Base-by-base conservation (phyloP, 1,140 invertebrate genomes). In the Lerema accius region DNA sequence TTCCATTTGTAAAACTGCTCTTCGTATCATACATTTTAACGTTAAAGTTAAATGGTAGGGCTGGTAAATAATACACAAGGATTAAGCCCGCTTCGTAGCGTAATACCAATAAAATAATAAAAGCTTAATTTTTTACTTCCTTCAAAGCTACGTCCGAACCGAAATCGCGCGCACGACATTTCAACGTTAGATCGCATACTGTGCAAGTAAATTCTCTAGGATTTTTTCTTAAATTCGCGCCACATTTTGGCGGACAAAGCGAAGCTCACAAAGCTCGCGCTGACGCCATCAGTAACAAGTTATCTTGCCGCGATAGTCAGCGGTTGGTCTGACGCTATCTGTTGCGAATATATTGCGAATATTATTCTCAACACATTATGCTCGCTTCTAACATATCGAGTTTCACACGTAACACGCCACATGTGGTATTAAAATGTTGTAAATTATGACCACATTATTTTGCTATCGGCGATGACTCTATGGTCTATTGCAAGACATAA, bases 301-400 rank as follows among this genome's bases (percentile, higher is more conserved):
- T 70, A 78, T 78, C 76, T 79, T 63, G 71, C 65, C 64, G 63
- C 73, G 71, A 73, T 77, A 78, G 73, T 71, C 73, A 71, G 65
- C 69, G 65, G 42, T 26, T 37, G 40, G 45, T 35, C 62, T 68
- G 71, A 72, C 76, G 63, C 46, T 82, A 82, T 82, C 78, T 75
- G 46, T 45, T 45, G 62, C 49, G 58, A 76, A 79, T 77, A 78
- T 74, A 79, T 73, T 66, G 74, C 67, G 74, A 73, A 70, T 74
- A 78, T 77, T 72, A 78, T 74, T 74, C 67, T 45, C 59, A 58
- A 40, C 60, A 61, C 62, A 55, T 46, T 69, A 60, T 60, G 58
- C 69, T 68, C 49, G 35, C n/a, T n/a, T n/a, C n/a, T 40, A 56
- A 65, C 61, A 65, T 69, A 69, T 65, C 58, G 63, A 69, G 43